These are phyloP conservation scores for Acanthochromis polyacanthus DNA, from an alignment of 2,113 vertebrate species.

Conservation along the genomic window DNA sequence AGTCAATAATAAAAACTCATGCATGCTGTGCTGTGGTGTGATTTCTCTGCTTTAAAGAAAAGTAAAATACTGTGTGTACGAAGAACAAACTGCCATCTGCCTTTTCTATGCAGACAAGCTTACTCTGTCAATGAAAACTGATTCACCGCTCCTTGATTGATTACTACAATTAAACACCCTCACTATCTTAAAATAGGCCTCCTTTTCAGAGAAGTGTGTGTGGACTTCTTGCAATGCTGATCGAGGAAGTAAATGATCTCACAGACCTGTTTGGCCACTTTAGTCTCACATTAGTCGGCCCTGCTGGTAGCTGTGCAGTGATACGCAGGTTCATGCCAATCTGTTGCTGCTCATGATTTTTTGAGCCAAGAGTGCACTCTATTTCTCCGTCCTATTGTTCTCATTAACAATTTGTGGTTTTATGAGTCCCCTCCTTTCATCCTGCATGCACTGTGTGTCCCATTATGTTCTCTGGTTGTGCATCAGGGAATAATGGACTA, in stretches of 20 bases:
- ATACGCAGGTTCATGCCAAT: slow-evolving; percentile 35
- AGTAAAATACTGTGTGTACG: slow-evolving; percentile 19
- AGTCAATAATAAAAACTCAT: slow-evolving; percentile 40
- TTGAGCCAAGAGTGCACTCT: slow-evolving; percentile 40
- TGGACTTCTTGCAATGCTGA: slow-evolving; percentile 28
- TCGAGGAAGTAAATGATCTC: slow-evolving; percentile 39
- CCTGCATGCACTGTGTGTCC: slow-evolving; percentile 37
- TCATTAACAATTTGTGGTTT: slow-evolving; percentile 54
- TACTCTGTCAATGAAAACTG: slow-evolving; percentile 47
- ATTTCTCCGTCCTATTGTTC: slow-evolving; percentile 45
- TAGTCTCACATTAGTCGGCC: slow-evolving; percentile 27
- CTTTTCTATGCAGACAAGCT: slow-evolving; percentile 20
- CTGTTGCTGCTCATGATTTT: slow-evolving; percentile 47
- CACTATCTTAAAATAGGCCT: slow-evolving; percentile 61
- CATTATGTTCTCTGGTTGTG: slow-evolving; percentile 58
- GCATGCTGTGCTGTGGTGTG: slow-evolving; percentile 23
- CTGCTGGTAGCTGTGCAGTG: slow-evolving; percentile 11
- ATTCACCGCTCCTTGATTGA: slow-evolving; percentile 60
- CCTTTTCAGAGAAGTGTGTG: slow-evolving; percentile 24
- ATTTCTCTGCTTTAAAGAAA: slow-evolving; percentile 27
- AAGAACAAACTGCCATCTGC: slow-evolving; percentile 9
- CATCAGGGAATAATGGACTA: slow-evolving; percentile 56
- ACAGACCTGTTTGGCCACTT: slow-evolving; percentile 29
- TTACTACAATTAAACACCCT: slow-evolving; percentile 66
- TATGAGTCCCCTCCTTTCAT: slow-evolving; percentile 55